These are phyloP conservation scores for Picathartes gymnocephalus DNA, from an alignment of 2,113 vertebrate species.

Conservation along the genomic window DNA sequence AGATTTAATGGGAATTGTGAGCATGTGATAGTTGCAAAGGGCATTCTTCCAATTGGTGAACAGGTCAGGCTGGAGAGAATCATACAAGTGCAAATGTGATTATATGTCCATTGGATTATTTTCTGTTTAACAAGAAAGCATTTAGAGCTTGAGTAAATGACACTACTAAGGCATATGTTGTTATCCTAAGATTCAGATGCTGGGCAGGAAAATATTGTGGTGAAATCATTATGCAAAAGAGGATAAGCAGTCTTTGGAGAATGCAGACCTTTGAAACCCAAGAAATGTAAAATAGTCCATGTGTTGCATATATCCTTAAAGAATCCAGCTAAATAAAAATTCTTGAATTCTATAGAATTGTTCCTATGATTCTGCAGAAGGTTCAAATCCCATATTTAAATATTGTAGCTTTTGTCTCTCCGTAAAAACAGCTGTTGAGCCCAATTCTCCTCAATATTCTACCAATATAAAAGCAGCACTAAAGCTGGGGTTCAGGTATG, in stretches of 20 bases:
- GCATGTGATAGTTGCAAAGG: neutral
- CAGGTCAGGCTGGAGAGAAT: neutral
- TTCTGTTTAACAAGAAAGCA: neutral
- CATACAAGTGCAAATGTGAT: neutral
- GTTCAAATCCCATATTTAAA: neutral
- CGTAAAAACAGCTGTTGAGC: neutral
- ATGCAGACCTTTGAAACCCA: neutral
- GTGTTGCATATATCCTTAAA: neutral
- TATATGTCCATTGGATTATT: neutral
- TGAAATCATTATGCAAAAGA: slow-evolving; percentile 11
- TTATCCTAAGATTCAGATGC: neutral
- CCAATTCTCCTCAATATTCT: neutral
- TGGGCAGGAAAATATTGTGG: slow-evolving; percentile 14
- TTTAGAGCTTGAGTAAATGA: neutral
- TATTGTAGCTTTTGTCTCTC: neutral
- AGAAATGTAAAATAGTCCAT: neutral
- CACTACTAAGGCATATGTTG: neutral
- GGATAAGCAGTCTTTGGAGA: neutral
- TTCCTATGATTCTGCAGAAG: neutral
- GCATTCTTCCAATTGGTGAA: neutral
- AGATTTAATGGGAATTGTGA: neutral
- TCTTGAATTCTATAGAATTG: neutral
- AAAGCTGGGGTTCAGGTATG: neutral
- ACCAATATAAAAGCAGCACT: neutral
- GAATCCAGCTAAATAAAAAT: neutral